Base-by-base conservation (phyloP, 2,113 vertebrate species). In the Megaleporinus macrocephalus region DNA sequence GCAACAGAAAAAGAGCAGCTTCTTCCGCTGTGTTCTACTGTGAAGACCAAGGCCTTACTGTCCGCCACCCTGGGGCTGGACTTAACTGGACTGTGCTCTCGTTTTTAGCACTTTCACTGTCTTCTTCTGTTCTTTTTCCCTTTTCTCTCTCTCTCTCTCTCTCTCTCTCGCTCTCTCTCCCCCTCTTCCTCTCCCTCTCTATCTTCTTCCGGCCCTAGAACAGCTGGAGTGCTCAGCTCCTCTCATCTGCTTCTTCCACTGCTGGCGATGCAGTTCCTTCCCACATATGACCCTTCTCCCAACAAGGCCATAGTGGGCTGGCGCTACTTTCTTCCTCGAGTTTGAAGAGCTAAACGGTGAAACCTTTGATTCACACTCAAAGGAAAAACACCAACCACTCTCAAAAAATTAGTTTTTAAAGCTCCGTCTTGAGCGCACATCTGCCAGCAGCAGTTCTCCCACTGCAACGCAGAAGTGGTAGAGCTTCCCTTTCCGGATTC, bases 11-110 rank as follows among this genome's bases (percentile, higher is more conserved):
- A 97, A 96, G 92, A 96, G 91, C 95, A 96, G 95, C 92, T 97
- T 99, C 93, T 98, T 98, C 93, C 95, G 97, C 92, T 99, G 98
- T 85, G 92, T 86, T 87, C 93, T 99, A 79, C 96, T 98, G 93
- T 99, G 96, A 98, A 93, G 90, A 89, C 87, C 62, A 33, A 51
- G 44, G 93, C 94, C 93, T 95, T 93, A 92, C 85, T 85, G 89
- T 89, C 91, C 90, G 79, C 85, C 78, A 9, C 76, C 76, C 83
- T 53, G 77, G 81, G 55, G 91, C 94, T 92, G 93, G 82, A 87
- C 89, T 75, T 61, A 87, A 90, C 94, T 93, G 94, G 93, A 97
- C 95, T 94, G 93, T 94, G 93, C 94, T 95, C 89, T 95, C 90
- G 86, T 85, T 93, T 86, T 79, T 62, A 89, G 93, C 91, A 89